Conservation (phyloP, 1,140 invertebrate species). For the Brachionus rotundiformis region DNA sequence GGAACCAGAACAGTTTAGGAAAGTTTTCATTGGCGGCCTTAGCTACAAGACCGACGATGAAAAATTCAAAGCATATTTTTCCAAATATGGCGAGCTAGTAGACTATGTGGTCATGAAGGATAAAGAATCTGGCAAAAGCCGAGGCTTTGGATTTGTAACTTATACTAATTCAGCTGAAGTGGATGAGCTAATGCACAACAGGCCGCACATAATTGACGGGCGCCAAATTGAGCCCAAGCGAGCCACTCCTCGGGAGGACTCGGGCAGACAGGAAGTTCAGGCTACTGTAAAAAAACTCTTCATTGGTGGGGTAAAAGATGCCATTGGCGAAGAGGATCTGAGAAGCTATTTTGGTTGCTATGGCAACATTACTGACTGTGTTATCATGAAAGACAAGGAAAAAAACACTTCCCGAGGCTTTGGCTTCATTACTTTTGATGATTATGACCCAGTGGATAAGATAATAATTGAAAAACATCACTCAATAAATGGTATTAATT, state of each 20-base stretch:
- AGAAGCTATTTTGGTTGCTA: constrained; percentile 82
- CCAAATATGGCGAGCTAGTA: constrained; percentile 34
- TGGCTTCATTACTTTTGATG: constrained; percentile 91
- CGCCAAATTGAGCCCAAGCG: constrained; percentile 92
- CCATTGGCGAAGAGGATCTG: constrained; percentile 56
- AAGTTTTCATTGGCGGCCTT: constrained; percentile 45
- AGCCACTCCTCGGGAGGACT: constrained; percentile 88
- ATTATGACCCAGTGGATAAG: constrained; percentile 59
- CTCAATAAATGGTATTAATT: constrained; percentile 63
- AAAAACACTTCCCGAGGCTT: constrained; percentile 90
- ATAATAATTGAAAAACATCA: constrained; percentile 63
- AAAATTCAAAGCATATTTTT: constrained; percentile 23
- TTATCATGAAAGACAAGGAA: constrained; percentile 66
- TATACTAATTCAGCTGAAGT: constrained; percentile 88
- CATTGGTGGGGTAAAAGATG: constrained; percentile 77
- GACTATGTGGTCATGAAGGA: constrained; percentile 51
- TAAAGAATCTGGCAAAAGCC: not conserved
- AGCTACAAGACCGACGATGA: constrained; percentile 11
- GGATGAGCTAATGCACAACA: constrained; percentile 85
- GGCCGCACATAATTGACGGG: constrained; percentile 78
- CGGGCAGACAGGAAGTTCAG: constrained; percentile 82
- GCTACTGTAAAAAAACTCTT: constrained; percentile 92
- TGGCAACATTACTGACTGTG: constrained; percentile 76
- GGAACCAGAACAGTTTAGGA: constrained; percentile 44
- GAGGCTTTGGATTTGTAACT: constrained; percentile 91